Conservation (phyloP, 2,113 vertebrate species). For the Solea solea region DNA sequence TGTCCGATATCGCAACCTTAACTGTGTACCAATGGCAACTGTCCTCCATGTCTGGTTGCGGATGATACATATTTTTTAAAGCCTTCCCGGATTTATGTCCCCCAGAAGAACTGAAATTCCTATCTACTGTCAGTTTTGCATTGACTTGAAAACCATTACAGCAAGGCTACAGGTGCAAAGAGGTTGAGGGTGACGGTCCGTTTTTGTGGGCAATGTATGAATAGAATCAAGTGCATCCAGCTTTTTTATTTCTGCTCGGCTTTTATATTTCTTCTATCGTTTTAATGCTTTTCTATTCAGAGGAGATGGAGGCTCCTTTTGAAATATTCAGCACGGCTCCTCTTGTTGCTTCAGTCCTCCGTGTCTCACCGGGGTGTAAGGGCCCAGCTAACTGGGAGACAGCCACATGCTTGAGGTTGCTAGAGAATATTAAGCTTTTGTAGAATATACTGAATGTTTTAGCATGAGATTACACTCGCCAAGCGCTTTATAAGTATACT, state of each 20-base stretch:
- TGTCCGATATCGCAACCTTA: no score
- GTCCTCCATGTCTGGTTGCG: no score
- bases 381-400: no score
- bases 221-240: conserved; percentile 7
- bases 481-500: neutral
- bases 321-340: conserved; percentile 22
- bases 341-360: neutral
- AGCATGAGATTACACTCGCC: neutral
- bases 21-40: no score
- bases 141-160: neutral
- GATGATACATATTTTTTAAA: no score
- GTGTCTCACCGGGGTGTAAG: neutral
- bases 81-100: no score
- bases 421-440: neutral
- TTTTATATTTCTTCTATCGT: neutral
- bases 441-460: neutral
- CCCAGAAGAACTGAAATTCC: no score
- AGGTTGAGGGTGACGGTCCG: neutral
- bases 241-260: neutral
- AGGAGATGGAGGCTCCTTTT: conserved; percentile 22
- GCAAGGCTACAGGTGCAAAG: neutral
- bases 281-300: conserved; percentile 8
- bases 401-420: neutral
- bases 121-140: no score
- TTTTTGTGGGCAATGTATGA: conserved; percentile 4